Evolutionary conservation across 2,888 invertebrate species (phyloP).

Genomic region (Zygothrica quintamaculata): DNA sequence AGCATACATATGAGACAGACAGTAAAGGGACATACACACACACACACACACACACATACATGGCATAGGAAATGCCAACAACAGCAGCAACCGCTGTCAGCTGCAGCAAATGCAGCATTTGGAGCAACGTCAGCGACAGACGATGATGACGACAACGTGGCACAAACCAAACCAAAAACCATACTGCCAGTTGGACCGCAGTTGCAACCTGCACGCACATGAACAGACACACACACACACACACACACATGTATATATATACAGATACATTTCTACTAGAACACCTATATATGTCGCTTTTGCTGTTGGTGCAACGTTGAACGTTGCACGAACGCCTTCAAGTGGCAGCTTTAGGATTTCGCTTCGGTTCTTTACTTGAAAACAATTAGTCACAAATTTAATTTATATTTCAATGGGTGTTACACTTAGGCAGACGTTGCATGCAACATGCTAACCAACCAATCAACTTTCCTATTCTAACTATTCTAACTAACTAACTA

Average conservation of each 20-base stretch:
- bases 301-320: conserved; percentile 44
- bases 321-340: conserved; percentile 56
- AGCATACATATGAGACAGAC: background rate
- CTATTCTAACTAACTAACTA: conserved; percentile 27
- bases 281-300: conserved; percentile 43
- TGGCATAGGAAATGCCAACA: conserved; percentile 33
- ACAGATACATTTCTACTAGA: background rate
- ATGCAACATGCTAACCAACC: conserved; percentile 61
- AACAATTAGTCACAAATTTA: conserved; percentile 75
- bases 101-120: conserved; percentile 58
- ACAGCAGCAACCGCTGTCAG: conserved; percentile 60
- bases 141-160: conserved; percentile 14
- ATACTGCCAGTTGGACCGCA: conserved; percentile 54
- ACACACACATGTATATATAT: background rate
- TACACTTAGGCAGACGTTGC: conserved; percentile 47
- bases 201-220: conserved; percentile 44
- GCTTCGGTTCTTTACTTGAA: conserved; percentile 54
- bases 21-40: conserved; percentile 26
- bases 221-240: conserved; percentile 10
- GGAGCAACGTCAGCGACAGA: conserved; percentile 53
- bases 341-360: conserved; percentile 41
- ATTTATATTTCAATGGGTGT: conserved; percentile 58
- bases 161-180: conserved; percentile 48
- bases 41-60: conserved; percentile 8
- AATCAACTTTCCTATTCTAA: conserved; percentile 30